Evolutionary conservation across 2,113 vertebrate genomes (phyloP).

Genomic region (Urocitellus parryii): DNA sequence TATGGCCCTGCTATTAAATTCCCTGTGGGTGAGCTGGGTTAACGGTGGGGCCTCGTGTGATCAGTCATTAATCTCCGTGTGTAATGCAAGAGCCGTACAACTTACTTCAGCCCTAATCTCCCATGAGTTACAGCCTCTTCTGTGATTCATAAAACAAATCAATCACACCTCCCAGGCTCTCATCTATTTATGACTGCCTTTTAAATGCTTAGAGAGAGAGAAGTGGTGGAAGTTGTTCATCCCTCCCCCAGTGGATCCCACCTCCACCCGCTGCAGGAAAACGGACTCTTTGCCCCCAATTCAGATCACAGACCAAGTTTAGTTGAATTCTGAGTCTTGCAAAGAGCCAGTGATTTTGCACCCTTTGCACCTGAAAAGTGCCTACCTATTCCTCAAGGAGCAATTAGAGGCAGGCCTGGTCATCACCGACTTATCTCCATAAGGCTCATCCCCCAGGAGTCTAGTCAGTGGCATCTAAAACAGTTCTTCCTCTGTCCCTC

Average conservation of each 20-base stretch:
- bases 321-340: not conserved
- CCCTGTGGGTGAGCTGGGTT: conserved; percentile 80
- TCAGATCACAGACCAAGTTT: not conserved
- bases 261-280: not conserved
- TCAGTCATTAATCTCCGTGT: conserved; percentile 88
- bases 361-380: not conserved
- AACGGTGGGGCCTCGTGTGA: conserved; percentile 84
- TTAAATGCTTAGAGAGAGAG: conserved; percentile 79
- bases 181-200: conserved; percentile 88
- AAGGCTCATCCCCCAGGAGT: not conserved
- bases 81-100: conserved; percentile 84
- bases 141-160: conserved; percentile 90
- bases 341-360: not conserved
- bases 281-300: not conserved
- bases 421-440: not conserved
- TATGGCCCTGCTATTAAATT: conserved; percentile 83
- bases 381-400: not conserved
- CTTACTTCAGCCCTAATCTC: conserved; percentile 87
- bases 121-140: conserved; percentile 88
- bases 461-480: not conserved
- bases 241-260: conserved; percentile 59
- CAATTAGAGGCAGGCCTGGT: not conserved
- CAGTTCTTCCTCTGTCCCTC: not conserved
- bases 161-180: conserved; percentile 87
- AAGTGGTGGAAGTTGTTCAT: conserved; percentile 50